Conservation (phyloP, 2,888 invertebrate genomes). For the Pollenia griseotomentosa region DNA sequence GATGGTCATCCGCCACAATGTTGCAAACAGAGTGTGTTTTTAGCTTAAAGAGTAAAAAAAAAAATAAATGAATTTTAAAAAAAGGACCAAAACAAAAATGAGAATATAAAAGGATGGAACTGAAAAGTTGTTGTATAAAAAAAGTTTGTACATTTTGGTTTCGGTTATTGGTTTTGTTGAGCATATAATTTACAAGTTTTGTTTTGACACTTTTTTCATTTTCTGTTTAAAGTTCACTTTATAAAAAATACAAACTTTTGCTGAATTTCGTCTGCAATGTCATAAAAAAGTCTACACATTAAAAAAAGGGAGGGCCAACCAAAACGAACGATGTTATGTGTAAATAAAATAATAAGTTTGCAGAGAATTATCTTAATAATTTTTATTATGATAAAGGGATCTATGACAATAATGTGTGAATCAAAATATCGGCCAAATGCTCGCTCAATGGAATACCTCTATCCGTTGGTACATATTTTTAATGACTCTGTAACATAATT, state of each 20-base stretch:
- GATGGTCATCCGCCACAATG: conserved; percentile 25
- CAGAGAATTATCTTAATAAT: no score
- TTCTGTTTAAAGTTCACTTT: conserved; percentile 6
- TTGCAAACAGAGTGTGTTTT: conserved; percentile 27
- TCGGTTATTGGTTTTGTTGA: conserved; percentile 67
- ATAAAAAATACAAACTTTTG: conserved; percentile 15
- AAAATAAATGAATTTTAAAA: conserved; percentile 4
- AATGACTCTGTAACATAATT: no score
- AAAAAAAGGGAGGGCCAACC: no score
- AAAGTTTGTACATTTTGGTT: conserved; percentile 63
- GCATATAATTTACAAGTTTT: conserved; percentile 68
- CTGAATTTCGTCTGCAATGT: conserved; percentile 19
- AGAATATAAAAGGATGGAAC: conserved; percentile 4
- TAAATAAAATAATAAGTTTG: no score
- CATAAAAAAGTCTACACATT: neutral
- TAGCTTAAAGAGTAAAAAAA: conserved; percentile 2
- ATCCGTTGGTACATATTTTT: no score
- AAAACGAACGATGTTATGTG: no score
- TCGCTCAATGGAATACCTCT: no score
- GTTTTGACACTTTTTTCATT: conserved; percentile 42
- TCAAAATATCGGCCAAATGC: no score
- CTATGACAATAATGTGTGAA: no score
- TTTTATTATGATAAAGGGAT: no score
- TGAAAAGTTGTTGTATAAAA: conserved; percentile 27
- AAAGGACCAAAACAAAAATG: neutral